Percentiles rank a stretch among this genome's conserved stretches.
Conservation (phyloP, 1,140 invertebrate genomes). For the Aplysia californica region DNA sequence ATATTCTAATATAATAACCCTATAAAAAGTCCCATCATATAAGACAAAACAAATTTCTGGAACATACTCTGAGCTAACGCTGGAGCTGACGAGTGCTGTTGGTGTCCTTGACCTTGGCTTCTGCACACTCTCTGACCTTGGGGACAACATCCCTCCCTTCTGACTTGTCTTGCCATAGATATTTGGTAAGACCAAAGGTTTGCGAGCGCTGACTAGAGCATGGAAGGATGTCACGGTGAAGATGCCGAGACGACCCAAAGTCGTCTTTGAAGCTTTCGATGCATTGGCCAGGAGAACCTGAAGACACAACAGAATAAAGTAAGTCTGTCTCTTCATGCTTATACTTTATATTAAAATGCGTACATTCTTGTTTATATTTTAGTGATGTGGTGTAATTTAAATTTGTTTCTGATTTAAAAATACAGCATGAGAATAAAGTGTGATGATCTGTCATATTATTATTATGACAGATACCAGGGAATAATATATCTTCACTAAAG, state of each 20-base stretch:
- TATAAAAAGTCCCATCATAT: no score
- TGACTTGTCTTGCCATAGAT: slow-evolving; percentile 52
- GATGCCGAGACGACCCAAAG: slow-evolving; percentile 93
- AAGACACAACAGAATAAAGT: slow-evolving; percentile 23
- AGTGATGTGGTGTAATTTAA: no score
- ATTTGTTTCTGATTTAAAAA: no score
- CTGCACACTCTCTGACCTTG: slow-evolving; percentile 44
- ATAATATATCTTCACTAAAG: no score
- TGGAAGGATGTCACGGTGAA: slow-evolving; percentile 98
- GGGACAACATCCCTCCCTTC: slow-evolving; percentile 58
- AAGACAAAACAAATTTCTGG: no score
- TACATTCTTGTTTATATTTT: no score
- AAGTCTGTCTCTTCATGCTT: not conserved
- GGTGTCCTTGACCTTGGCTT: slow-evolving; percentile 37
- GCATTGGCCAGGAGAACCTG: slow-evolving; percentile 96
- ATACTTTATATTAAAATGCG: no score
- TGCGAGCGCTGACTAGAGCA: slow-evolving; percentile 93
- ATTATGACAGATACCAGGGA: no score
- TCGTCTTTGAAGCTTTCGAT: slow-evolving; percentile 93
- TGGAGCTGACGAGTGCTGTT: slow-evolving; percentile 32
- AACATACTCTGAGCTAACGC: slow-evolving; percentile 42
- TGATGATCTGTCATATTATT: no score
- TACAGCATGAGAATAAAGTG: no score
- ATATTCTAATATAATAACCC: no score
- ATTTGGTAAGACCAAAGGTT: slow-evolving; percentile 56